Conservation (phyloP, 2,113 vertebrate genomes). For the Eudorcas thomsonii region DNA sequence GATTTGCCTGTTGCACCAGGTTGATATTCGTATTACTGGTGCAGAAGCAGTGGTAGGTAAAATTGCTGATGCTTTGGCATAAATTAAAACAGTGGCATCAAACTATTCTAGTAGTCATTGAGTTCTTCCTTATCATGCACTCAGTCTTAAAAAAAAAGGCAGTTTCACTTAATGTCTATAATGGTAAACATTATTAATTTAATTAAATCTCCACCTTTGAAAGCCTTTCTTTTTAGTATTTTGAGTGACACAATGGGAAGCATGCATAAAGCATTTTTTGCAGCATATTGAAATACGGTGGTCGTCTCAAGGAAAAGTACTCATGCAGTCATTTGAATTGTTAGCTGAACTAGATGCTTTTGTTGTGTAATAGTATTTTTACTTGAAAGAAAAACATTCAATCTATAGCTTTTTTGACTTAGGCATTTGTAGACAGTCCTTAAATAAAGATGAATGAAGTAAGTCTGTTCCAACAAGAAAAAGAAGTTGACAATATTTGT, state of each 20-base stretch:
- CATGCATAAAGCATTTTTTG: neutral
- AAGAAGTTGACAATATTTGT: neutral
- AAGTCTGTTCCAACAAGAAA: neutral
- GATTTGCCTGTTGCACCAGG: neutral
- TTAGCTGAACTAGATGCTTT: neutral
- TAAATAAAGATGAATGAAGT: neutral
- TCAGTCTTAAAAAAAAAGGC: neutral
- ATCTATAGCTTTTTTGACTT: neutral
- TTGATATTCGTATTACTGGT: neutral
- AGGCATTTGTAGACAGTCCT: slow-evolving; percentile 9
- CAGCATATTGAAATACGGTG: neutral
- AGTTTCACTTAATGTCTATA: neutral
- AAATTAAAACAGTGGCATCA: neutral
- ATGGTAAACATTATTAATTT: neutral
- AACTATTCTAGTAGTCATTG: neutral
- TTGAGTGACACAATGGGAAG: neutral
- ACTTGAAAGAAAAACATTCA: neutral
- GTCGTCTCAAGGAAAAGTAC: neutral
- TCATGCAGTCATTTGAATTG: neutral
- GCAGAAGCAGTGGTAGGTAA: neutral
- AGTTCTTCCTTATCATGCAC: neutral
- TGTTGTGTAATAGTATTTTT: neutral
- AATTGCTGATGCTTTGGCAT: neutral
- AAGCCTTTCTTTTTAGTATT: neutral
- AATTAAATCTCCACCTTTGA: neutral